Evolutionary conservation across 2,888 invertebrate genomes (phyloP), one percentile per base, ranked within the genome.

Genomic region (Trissoscelio sp.): DNA sequence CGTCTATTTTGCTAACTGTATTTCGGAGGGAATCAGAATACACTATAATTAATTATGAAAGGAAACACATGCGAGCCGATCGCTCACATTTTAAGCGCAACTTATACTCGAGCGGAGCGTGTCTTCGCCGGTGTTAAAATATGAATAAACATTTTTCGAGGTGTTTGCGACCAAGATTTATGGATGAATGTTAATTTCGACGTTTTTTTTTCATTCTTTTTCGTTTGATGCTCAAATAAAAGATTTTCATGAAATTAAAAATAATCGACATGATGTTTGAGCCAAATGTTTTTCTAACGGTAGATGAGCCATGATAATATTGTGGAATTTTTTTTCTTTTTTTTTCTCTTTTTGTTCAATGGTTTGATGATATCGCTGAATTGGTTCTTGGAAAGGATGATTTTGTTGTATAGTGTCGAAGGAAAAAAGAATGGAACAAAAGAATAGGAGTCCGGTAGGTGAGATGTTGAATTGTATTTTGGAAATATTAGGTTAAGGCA

Each of bases 401-500:
- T 62, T 53, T 55, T 55, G 48, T 62, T 53, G 34, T 37, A 37
- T 3, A 31, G 24, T 9, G 18, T 31, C 12, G 24, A 0, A 48
- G 6, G 58, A 34, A 58, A 70, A 58, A 58, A 7, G 48, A n/a
- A 11, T 9, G 24, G 37, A 46, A 64, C 73, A 64, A 74, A 64
- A 74, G 64, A 74, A 37, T 37, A 12, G 44, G 6, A n/a, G 7
- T 58, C 55, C 44, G 18, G 37, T 57, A 44, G 60, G 62, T 57
- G 55, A 55, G 28, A 55, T 57, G 73, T 46, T 37, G 57, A 46
- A 46, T 64, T 55, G 42, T 64, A 37, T 57, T 74, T 64, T 64
- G 73, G 46, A 74, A 74, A 74, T 74, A 64, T 74, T 74, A 7
- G 62, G 53, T 62, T 72, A 28, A 62, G 60, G 20, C 22, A 37